These are phyloP conservation scores for Thermophis baileyi DNA, from an alignment of 2,113 vertebrate genomes.

Conservation along the genomic window DNA sequence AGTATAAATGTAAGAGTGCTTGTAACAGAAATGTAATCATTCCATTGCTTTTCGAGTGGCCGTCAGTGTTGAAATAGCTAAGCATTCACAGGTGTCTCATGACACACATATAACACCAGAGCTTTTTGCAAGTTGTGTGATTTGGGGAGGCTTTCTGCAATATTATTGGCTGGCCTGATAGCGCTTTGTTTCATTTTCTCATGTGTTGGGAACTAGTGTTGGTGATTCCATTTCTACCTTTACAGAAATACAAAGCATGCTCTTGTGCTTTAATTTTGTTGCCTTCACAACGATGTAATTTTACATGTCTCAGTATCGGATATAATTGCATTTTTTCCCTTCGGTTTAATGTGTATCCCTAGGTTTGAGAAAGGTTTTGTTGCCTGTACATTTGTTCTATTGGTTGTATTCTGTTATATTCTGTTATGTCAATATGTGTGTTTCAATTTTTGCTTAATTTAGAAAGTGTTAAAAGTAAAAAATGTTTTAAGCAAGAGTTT, in stretches of 20 bases:
- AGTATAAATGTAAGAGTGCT: conserved; percentile 86
- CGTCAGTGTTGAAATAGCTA: conserved; percentile 68
- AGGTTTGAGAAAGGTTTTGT: conserved; percentile 45
- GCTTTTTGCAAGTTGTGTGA: conserved; percentile 62
- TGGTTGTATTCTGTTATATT: neutral
- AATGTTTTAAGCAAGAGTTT: conserved; percentile 1
- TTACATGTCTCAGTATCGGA: conserved; percentile 12
- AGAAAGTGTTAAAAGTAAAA: neutral
- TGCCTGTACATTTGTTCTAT: conserved; percentile 32
- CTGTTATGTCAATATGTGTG: conserved; percentile 4
- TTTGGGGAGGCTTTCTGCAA: conserved; percentile 49
- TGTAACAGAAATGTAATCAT: conserved; percentile 73
- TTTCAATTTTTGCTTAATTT: neutral
- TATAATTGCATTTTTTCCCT: neutral
- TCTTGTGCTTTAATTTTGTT: conserved; percentile 51
- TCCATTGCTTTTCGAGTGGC: conserved; percentile 72
- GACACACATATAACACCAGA: conserved; percentile 23
- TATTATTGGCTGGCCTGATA: conserved; percentile 57
- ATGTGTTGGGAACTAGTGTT: conserved; percentile 40
- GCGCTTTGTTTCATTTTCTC: conserved; percentile 57
- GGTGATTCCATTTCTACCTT: conserved; percentile 47
- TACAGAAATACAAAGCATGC: conserved; percentile 58
- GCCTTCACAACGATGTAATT: conserved; percentile 44
- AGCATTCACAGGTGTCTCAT: conserved; percentile 62
- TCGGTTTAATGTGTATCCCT: neutral